Conservation (phyloP, 2,888 invertebrate genomes). For the Melieria crassipennis region DNA sequence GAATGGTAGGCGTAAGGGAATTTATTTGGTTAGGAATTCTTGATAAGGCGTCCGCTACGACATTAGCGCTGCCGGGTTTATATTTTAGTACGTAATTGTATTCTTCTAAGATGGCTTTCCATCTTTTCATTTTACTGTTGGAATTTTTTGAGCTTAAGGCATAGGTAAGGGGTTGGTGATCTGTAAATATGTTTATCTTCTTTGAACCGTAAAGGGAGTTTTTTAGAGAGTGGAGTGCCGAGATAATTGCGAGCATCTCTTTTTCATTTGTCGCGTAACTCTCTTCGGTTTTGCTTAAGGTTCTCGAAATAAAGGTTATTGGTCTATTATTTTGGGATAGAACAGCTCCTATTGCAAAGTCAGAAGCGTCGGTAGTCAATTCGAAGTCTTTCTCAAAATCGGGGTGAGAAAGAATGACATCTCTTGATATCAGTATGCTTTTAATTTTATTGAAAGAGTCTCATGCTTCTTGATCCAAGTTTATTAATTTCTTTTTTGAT, state of each 20-base stretch:
- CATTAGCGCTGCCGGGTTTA: slow-evolving; percentile 51
- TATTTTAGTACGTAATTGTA: slow-evolving; percentile 52
- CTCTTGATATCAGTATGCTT: not conserved
- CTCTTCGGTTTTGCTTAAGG: no score
- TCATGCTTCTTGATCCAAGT: not conserved
- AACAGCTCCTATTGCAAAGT: no score
- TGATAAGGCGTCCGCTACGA: slow-evolving; percentile 46
- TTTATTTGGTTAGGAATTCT: slow-evolving; percentile 34
- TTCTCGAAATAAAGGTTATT: no score
- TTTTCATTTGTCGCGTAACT: no score
- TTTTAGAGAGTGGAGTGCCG: slow-evolving; percentile 43
- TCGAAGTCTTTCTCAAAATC: not conserved
- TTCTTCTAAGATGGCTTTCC: slow-evolving; percentile 40
- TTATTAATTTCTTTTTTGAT: no score
- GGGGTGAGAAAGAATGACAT: slow-evolving; percentile 2
- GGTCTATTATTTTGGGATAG: no score
- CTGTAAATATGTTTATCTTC: slow-evolving; percentile 41
- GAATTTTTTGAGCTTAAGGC: slow-evolving; percentile 25
- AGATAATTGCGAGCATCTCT: not conserved
- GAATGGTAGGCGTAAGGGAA: slow-evolving; percentile 27
- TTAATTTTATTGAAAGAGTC: not conserved
- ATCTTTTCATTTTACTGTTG: slow-evolving; percentile 40
- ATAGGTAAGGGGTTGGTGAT: slow-evolving; percentile 6
- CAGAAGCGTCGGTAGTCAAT: slow-evolving; percentile 1
- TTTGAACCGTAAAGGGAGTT: slow-evolving; percentile 55